These are phyloP conservation scores for Arizona elegans DNA, from an alignment of 2,113 vertebrate species.

Conservation along the genomic window DNA sequence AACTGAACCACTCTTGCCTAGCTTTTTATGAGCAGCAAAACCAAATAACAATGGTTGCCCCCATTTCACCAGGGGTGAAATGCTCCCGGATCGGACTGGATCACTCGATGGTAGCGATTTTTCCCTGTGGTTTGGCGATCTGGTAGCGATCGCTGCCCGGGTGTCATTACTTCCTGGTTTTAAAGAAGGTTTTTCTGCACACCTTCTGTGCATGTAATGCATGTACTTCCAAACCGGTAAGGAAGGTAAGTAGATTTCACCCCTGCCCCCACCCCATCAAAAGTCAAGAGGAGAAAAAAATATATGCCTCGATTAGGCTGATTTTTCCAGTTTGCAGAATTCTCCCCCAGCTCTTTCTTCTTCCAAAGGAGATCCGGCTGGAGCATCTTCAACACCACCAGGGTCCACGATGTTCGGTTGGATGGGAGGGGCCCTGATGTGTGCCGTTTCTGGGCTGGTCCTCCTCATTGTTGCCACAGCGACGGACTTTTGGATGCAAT, in stretches of 20 bases:
- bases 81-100: too few species aligned
- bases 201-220: too few species aligned
- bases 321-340: neutral
- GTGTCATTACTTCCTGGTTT: too few species aligned
- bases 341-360: neutral
- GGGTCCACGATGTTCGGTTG: conserved; percentile 65
- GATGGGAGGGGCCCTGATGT: conserved; percentile 77
- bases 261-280: neutral
- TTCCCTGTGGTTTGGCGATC: too few species aligned
- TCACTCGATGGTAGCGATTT: too few species aligned
- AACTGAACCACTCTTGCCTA: neutral
- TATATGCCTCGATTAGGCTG: too few species aligned
- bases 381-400: neutral
- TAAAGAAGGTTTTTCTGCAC: too few species aligned
- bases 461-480: conserved; percentile 80
- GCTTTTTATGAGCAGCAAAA: neutral
- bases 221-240: too few species aligned
- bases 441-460: conserved; percentile 73
- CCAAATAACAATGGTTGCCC: neutral
- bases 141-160: too few species aligned
- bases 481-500: conserved; percentile 83
- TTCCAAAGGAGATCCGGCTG: neutral
- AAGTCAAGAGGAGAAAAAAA: neutral
- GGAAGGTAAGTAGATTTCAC: too few species aligned
- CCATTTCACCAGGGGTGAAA: too few species aligned